Conservation (phyloP, 2,888 invertebrate species). For the Amiota minor region DNA sequence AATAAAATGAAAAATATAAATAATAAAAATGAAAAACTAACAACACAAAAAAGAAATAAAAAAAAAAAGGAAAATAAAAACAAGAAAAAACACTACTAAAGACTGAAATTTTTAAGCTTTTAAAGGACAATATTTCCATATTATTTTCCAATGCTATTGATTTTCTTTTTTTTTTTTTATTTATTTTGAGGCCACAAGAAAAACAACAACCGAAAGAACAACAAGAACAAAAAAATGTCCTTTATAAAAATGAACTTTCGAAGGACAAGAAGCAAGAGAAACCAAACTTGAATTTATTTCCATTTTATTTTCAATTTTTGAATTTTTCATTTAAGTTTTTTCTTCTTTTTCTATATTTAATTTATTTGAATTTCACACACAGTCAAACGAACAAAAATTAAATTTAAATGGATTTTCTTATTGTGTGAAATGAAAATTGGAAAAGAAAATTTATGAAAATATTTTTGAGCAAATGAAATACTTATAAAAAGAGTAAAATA, state of each 20-base stretch:
- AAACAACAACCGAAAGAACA: slow-evolving; percentile 37
- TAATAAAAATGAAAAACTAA: slow-evolving; percentile 5
- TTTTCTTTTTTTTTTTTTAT: slow-evolving; percentile 25
- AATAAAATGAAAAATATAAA: slow-evolving; percentile 14
- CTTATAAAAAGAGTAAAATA: slow-evolving; percentile 5
- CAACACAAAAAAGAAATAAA: slow-evolving; percentile 48
- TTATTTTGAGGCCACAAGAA: slow-evolving; percentile 38
- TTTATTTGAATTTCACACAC: no score
- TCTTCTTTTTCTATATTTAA: no score
- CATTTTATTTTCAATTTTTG: no score
- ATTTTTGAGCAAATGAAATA: not conserved
- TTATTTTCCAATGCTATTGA: slow-evolving; percentile 55
- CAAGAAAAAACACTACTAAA: slow-evolving; percentile 65
- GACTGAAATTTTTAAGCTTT: slow-evolving; percentile 75
- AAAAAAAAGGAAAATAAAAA: slow-evolving; percentile 19
- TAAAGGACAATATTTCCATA: slow-evolving; percentile 73
- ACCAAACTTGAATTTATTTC: no score
- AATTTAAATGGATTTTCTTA: no score
- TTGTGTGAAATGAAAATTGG: no score
- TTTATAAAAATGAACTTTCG: no score
- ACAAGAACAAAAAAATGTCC: not conserved
- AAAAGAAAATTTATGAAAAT: not conserved
- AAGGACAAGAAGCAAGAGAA: no score
- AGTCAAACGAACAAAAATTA: no score
- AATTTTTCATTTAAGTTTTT: no score